Evolutionary conservation across 2,113 vertebrate genomes (phyloP).

Genomic region (Xiphias gladius): DNA sequence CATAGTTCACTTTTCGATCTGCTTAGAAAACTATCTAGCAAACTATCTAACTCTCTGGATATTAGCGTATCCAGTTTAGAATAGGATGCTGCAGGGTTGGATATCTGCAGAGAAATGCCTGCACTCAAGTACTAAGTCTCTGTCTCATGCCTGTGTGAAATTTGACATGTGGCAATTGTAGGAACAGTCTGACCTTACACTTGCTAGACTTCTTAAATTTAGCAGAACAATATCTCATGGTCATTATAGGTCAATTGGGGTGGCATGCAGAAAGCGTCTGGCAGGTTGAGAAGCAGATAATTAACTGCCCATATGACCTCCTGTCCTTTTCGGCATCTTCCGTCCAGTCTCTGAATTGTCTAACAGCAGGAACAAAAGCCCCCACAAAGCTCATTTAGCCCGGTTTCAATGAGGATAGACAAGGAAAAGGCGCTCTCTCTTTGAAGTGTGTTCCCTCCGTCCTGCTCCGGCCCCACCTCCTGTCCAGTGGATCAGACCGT

Average conservation of each 20-base stretch:
- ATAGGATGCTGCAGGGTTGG: constrained; percentile 24
- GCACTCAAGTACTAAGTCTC: constrained; percentile 41
- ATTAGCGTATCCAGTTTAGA: constrained; percentile 19
- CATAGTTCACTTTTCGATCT: not conserved
- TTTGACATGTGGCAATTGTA: constrained; percentile 56
- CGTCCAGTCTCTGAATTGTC: constrained; percentile 65
- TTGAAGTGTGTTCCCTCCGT: constrained; percentile 76
- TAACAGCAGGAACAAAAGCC: constrained; percentile 71
- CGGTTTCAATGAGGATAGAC: constrained; percentile 76
- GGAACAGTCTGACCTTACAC: constrained; percentile 57
- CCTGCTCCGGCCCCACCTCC: constrained; percentile 68
- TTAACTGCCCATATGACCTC: constrained; percentile 69
- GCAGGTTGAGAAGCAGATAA: constrained; percentile 67
- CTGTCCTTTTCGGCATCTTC: constrained; percentile 70
- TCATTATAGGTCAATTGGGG: constrained; percentile 64
- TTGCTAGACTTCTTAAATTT: constrained; percentile 61
- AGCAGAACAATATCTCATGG: constrained; percentile 66
- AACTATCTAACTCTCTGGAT: not conserved
- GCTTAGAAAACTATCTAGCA: not conserved
- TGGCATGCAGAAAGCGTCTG: constrained; percentile 63
- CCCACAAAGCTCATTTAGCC: constrained; percentile 71
- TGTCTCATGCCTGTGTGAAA: constrained; percentile 66
- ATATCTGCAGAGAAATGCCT: constrained; percentile 49
- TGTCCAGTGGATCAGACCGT: constrained; percentile 69
- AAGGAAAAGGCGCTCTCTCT: constrained; percentile 65